Conservation (phyloP, 2,113 vertebrate species). For the Carettochelys insculpta region DNA sequence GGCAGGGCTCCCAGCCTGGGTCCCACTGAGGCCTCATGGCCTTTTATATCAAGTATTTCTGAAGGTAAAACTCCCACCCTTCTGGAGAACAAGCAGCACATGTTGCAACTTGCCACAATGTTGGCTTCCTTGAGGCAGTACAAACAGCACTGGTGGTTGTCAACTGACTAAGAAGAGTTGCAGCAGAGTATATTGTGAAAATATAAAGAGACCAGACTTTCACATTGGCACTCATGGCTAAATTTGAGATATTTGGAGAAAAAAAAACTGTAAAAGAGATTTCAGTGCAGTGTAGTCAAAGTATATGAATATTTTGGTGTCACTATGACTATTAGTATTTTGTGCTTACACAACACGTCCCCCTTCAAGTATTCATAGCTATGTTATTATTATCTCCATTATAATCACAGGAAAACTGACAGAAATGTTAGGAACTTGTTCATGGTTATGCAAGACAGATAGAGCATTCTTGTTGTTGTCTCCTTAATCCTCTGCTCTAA, state of each 20-base stretch:
- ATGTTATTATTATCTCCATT: not conserved
- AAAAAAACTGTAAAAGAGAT: not conserved
- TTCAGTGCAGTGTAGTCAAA: not conserved
- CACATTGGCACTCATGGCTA: not conserved
- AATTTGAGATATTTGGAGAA: not conserved
- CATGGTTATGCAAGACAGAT: not conserved
- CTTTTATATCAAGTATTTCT: no score
- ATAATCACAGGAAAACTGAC: not conserved
- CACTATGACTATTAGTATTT: not conserved
- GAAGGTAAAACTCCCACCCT: no score
- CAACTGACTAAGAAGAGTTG: no score
- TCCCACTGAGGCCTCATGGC: no score
- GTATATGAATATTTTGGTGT: not conserved
- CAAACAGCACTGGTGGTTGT: no score
- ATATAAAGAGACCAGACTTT: not conserved
- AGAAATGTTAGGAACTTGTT: not conserved
- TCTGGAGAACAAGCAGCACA: no score
- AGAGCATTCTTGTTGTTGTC: not conserved
- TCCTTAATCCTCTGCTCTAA: not conserved
- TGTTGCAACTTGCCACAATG: no score
- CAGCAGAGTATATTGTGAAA: not conserved
- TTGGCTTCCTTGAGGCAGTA: no score
- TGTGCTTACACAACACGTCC: not conserved
- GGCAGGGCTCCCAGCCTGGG: no score
- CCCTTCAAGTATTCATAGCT: not conserved